These are phyloP conservation scores for Dorcus hopei DNA, from an alignment of 2,888 invertebrate genomes.

Conservation along the genomic window DNA sequence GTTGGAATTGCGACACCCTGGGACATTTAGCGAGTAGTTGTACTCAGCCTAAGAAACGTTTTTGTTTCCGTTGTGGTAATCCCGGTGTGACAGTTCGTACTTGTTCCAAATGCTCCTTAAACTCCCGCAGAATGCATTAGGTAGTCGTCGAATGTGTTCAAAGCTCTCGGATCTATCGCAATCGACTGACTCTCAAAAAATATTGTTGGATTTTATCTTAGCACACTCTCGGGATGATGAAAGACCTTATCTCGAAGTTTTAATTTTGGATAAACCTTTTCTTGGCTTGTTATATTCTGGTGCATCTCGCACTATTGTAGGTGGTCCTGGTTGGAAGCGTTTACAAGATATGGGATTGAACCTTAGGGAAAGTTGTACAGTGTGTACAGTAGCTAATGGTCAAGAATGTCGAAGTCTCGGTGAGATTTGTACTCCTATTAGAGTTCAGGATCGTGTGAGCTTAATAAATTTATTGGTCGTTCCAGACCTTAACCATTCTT, in stretches of 20 bases:
- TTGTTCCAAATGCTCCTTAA: background rate
- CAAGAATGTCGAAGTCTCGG: background rate
- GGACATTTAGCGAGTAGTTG: background rate
- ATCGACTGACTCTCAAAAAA: background rate
- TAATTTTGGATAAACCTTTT: too few relatives aligned
- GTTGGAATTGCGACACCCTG: too few relatives aligned
- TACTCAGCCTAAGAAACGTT: background rate
- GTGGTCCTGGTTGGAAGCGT: too few relatives aligned
- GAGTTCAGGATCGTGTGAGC: too few relatives aligned
- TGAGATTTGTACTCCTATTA: background rate
- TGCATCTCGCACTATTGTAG: too few relatives aligned
- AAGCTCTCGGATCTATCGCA: too few relatives aligned
- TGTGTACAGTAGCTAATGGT: background rate
- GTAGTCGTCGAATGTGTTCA: too few relatives aligned
- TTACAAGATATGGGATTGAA: too few relatives aligned
- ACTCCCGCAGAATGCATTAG: too few relatives aligned
- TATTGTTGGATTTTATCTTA: background rate
- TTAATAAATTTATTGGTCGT: slow-evolving; percentile 16
- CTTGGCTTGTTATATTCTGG: background rate
- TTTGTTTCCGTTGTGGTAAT: background rate
- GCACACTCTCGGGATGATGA: background rate
- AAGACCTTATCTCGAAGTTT: background rate
- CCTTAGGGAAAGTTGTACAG: too few relatives aligned
- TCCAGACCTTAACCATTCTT: slow-evolving; percentile 13
- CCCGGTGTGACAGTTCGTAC: too few relatives aligned